These are phyloP conservation scores for Drosophila santomea DNA, from an alignment of 1,140 invertebrate genomes.

Conservation along the genomic window DNA sequence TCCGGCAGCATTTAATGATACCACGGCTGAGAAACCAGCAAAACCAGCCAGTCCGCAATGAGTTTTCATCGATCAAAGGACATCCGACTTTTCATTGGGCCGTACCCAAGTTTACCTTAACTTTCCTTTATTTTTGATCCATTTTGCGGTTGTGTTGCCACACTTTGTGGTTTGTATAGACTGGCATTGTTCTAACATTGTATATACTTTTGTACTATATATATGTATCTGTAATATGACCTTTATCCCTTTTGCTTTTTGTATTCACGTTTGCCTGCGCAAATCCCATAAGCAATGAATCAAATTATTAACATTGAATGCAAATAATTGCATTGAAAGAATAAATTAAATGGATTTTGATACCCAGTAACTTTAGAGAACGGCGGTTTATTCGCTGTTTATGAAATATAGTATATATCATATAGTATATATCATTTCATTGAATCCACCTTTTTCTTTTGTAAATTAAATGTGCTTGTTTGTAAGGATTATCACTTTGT, in stretches of 20 bases:
- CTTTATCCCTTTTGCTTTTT: not conserved
- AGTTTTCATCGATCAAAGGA: slow-evolving; percentile 1
- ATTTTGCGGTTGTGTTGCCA: not conserved
- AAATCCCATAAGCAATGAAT: slow-evolving; percentile 11
- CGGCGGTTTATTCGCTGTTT: no score
- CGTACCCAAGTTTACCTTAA: slow-evolving; percentile 3
- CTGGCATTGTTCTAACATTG: not conserved
- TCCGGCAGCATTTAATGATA: slow-evolving; percentile 19
- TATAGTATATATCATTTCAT: no score
- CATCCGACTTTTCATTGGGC: not conserved
- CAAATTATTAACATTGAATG: slow-evolving; percentile 7
- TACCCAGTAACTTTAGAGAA: not conserved
- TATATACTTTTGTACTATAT: not conserved
- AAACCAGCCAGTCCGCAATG: not conserved
- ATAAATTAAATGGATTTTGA: not conserved
- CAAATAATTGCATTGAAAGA: not conserved
- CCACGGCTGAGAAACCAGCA: slow-evolving; percentile 4
- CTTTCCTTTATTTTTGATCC: slow-evolving; percentile 4
- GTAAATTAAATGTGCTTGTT: not conserved
- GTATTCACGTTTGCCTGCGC: not conserved
- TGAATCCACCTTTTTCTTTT: no score
- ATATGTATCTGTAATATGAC: not conserved
- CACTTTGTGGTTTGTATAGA: not conserved
- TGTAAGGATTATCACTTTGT: not conserved
- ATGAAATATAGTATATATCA: no score